These are phyloP conservation scores for Diplodus sargus DNA, from an alignment of 2,797 vertebrate species.

Conservation along the genomic window DNA sequence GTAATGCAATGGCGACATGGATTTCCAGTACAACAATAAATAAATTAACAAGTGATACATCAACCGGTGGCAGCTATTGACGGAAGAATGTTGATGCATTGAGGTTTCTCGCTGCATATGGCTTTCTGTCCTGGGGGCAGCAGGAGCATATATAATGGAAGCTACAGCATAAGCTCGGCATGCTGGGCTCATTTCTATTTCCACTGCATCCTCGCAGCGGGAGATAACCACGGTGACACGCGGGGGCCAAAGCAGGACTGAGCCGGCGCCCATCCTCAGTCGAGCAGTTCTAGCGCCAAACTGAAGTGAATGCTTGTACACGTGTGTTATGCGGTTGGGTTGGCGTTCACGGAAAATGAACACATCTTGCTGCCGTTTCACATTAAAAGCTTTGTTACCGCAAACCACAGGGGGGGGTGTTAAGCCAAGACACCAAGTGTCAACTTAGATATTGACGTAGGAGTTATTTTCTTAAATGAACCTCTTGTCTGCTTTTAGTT, in stretches of 20 bases:
- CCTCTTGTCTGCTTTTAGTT: neutral
- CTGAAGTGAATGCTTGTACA: constrained; percentile 8
- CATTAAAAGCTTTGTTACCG: neutral
- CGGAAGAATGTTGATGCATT: constrained; percentile 35
- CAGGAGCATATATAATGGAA: constrained; percentile 44
- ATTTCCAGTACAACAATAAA: constrained; percentile 48
- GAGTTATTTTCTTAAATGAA: neutral
- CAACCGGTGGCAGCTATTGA: constrained; percentile 48
- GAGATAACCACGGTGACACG: constrained; percentile 55
- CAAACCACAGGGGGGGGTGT: neutral
- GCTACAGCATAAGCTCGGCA: constrained; percentile 31
- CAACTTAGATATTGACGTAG: neutral
- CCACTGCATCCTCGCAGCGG: constrained; percentile 53
- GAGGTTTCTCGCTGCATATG: constrained; percentile 36
- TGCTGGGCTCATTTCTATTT: constrained; percentile 55
- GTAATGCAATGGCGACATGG: constrained; percentile 21
- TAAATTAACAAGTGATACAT: constrained; percentile 45
- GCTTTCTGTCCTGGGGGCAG: constrained; percentile 44
- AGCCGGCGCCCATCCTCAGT: constrained; percentile 20
- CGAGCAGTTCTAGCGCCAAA: constrained; percentile 15
- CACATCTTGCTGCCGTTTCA: neutral
- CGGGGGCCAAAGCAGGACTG: constrained; percentile 20
- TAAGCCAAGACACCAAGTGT: neutral
- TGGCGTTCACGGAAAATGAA: constrained; percentile 12
- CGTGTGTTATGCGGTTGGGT: constrained; percentile 15